Conservation (phyloP, 2,888 invertebrate species). For the Spodoptera exigua region DNA sequence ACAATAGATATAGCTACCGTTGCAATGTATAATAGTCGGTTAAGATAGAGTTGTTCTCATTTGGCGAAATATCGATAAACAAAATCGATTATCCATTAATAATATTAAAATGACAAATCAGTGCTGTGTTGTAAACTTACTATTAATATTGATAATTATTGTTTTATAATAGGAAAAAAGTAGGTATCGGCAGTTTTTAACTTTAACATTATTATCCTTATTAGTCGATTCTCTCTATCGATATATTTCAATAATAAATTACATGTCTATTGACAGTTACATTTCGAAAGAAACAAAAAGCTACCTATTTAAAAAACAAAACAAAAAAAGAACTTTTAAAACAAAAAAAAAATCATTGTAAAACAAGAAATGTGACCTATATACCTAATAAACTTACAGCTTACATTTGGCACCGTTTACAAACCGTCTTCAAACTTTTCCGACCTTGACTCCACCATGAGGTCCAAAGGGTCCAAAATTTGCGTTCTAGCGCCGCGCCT, state of each 20-base stretch:
- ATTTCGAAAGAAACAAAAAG: too few species aligned
- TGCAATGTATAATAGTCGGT: constrained; percentile 26
- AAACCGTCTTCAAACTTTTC: constrained; percentile 72
- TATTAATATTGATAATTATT: too few species aligned
- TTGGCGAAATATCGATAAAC: constrained; percentile 1
- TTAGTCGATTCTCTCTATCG: too few species aligned
- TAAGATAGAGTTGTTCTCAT: constrained; percentile 15
- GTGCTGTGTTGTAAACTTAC: too few species aligned
- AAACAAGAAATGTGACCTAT: constrained; percentile 18
- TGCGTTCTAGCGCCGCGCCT: constrained; percentile 79
- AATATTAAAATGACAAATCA: background rate
- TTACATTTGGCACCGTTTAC: constrained; percentile 49
- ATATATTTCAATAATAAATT: too few species aligned
- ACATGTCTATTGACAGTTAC: too few species aligned
- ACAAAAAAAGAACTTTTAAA: background rate
- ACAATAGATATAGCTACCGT: constrained; percentile 3
- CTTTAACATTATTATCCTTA: too few species aligned
- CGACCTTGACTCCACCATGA: constrained; percentile 76
- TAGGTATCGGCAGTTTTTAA: too few species aligned
- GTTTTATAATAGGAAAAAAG: too few species aligned
- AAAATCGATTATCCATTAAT: constrained; percentile 15
- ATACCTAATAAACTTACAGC: constrained; percentile 23
- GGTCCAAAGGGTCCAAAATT: constrained; percentile 79
- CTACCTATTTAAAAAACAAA: background rate
- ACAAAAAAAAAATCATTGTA: background rate